Base-by-base conservation (phyloP, 2,797 vertebrate genomes). In the Geotrypetes seraphini region DNA sequence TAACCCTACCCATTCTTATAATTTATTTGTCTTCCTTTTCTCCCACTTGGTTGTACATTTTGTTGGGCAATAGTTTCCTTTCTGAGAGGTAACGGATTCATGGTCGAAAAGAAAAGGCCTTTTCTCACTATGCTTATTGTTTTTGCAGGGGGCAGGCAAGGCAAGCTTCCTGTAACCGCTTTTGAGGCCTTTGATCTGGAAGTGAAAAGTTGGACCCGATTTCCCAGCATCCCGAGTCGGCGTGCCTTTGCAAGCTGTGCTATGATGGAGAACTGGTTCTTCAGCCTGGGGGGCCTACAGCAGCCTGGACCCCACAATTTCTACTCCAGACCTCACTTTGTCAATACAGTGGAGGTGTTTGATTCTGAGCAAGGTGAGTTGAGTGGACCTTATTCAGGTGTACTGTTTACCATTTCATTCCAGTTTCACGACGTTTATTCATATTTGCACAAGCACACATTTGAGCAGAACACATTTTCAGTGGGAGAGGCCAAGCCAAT, bases 251-350 rank as follows among this genome's bases (percentile, higher is more conserved):
- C 90, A 1, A 87, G 85, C 62, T 96, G 89, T 0, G 79, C 89
- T 28, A 63, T 85, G 53, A 88, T 73, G 0, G 89, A 90, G 0
- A 73, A 76, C 1, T 54, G 78, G 22, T 61, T 97, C 65, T 97
- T 91, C 75, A 97, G 93, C 71, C 69, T 99, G 20, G 95, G 95
- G 2, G 95, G 95, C 3, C 76, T 99, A 33, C 94, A 99, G 78
- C 95, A 97, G 51, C 95, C 95, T 0, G 94, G 95, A 5, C 95
- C 95, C 0, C 95, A 98, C 57, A 98, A 98, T 78, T 99, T 97
- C 79, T 97, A 99, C 60, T 97, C 94, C 36, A 86, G 95, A 30
- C 95, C 95, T 25, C 92, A 96, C 71, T 99, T 99, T 3, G 94
- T 99, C 68, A 96, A 86, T 79, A 97, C 95, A 3, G 82, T 91